Conservation (phyloP, 2,797 vertebrate genomes). For the Falco concolor region DNA sequence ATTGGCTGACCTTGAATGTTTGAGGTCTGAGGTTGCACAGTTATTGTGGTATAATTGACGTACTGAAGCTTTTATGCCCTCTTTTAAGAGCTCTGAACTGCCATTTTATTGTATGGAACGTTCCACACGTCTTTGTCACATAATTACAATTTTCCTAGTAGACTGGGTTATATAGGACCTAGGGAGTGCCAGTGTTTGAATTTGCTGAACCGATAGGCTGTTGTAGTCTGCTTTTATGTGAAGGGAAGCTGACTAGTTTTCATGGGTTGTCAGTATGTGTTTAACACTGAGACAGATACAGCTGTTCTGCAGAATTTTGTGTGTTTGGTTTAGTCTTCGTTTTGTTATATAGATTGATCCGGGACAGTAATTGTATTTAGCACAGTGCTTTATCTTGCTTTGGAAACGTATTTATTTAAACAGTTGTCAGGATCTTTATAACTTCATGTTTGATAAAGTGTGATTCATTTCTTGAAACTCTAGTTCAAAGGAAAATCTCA, state of each 20-base stretch:
- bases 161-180: not conserved
- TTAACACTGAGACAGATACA: not conserved
- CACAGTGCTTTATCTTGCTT: not conserved
- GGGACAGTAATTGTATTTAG: slow-evolving; percentile 23
- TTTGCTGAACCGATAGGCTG: not conserved
- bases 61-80: slow-evolving; percentile 43
- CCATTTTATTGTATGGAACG: slow-evolving; percentile 41
- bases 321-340: not conserved
- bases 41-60: slow-evolving; percentile 55
- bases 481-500: slow-evolving; percentile 24
- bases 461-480: slow-evolving; percentile 23
- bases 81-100: slow-evolving; percentile 35
- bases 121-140: slow-evolving; percentile 21
- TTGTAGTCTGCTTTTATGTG: not conserved
- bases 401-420: slow-evolving; percentile 30
- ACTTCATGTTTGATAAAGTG: not conserved
- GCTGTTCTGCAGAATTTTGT: not conserved
- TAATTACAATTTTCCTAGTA: slow-evolving; percentile 46
- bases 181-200: slow-evolving; percentile 26
- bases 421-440: slow-evolving; percentile 4
- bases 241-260: slow-evolving; percentile 18
- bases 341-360: not conserved
- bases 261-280: not conserved
- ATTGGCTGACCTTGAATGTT: slow-evolving; percentile 56
- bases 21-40: slow-evolving; percentile 54